Percentiles rank a stretch among this genome's conserved stretches.
Evolutionary conservation across 2,797 vertebrate genomes (phyloP).

Genomic region (Peromyscus attwateri): DNA sequence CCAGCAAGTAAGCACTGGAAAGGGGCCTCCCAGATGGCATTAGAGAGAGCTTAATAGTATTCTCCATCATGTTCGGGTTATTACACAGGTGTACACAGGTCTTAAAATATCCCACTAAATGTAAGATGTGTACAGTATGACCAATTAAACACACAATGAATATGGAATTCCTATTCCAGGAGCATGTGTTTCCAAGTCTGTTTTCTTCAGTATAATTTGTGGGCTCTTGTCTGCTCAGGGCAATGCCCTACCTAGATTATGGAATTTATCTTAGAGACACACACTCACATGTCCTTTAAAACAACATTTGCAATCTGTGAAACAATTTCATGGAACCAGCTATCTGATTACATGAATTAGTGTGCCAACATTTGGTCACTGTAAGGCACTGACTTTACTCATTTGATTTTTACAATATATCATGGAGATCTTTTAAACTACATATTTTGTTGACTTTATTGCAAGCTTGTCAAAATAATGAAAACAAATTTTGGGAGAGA

Average conservation of each 20-base stretch:
- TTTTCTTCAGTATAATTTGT: not conserved
- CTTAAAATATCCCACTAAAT: conserved; percentile 42
- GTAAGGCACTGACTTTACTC: conserved; percentile 62
- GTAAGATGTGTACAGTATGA: not conserved
- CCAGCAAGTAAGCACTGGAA: not conserved
- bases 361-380: conserved; percentile 47
- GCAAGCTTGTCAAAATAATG: conserved; percentile 43
- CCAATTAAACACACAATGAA: conserved; percentile 14
- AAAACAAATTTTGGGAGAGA: conserved; percentile 31
- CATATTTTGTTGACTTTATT: conserved; percentile 15
- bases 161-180: not conserved
- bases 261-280: conserved; percentile 45
- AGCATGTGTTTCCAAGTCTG: not conserved
- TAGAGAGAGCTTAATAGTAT: conserved; percentile 22
- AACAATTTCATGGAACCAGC: conserved; percentile 29
- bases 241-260: not conserved
- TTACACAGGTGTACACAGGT: not conserved
- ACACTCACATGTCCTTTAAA: not conserved
- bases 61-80: not conserved
- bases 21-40: not conserved
- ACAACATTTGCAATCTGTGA: conserved; percentile 50
- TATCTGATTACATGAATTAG: conserved; percentile 14
- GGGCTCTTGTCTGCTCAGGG: conserved; percentile 25
- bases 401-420: conserved; percentile 43
- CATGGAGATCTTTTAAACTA: not conserved